Percentiles rank a stretch among this genome's conserved stretches.
These are phyloP conservation scores for Anthopleura sola DNA, from an alignment of 64 coral and sea anemone genomes.

Conservation along the genomic window DNA sequence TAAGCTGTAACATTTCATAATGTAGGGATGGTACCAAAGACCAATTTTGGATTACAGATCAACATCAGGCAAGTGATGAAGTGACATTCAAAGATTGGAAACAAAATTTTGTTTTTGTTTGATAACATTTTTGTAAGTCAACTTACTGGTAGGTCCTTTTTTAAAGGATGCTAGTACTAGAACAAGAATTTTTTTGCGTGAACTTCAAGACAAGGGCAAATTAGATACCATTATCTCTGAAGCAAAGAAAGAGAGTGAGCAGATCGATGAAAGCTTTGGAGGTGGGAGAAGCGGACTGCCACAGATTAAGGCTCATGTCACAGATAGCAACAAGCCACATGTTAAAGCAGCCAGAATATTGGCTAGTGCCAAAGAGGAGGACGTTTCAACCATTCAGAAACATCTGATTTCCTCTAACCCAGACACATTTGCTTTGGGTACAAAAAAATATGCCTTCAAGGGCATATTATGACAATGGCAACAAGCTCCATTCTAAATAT, in stretches of 20 bases:
- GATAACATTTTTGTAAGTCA: neutral
- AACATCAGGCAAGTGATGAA: neutral
- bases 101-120: neutral
- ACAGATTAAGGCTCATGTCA: neutral
- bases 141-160: neutral
- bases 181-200: neutral
- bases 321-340: neutral
- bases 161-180: neutral
- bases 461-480: neutral
- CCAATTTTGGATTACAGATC: neutral
- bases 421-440: neutral
- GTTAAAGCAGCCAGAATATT: neutral
- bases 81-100: neutral
- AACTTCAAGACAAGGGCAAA: neutral
- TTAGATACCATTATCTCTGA: neutral
- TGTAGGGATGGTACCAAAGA: neutral
- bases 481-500: constrained; percentile 1
- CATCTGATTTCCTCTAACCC: neutral
- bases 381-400: neutral
- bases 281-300: neutral
- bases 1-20: neutral
- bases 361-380: constrained; percentile 6
- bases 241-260: neutral
- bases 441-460: neutral
- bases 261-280: neutral